Percentiles rank a stretch among this genome's conserved stretches.
Evolutionary conservation across 2,888 invertebrate genomes (phyloP).

Genomic region (Drosophila pegasa): DNA sequence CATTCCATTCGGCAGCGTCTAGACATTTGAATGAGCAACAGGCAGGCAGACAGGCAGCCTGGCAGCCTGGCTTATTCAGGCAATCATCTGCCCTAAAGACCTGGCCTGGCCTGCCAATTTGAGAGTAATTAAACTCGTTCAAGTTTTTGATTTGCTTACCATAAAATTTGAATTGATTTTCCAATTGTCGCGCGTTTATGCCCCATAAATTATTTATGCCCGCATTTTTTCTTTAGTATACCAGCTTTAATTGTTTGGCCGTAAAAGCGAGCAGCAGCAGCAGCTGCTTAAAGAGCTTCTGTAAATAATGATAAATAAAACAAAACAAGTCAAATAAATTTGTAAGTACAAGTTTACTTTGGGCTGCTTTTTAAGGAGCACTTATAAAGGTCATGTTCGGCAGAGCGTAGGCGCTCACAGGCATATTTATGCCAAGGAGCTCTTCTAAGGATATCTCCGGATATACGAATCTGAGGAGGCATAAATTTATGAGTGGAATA

Average conservation of each 20-base stretch:
- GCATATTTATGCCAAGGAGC: background rate
- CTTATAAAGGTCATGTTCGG: background rate
- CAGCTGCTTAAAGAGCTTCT: constrained; percentile 4
- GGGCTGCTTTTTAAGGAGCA: background rate
- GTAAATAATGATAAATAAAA: background rate
- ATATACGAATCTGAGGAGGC: too few species aligned
- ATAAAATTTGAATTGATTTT: constrained; percentile 59
- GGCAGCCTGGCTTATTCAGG: background rate
- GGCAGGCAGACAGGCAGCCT: constrained; percentile 4
- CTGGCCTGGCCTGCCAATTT: constrained; percentile 53
- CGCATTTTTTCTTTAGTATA: constrained; percentile 4
- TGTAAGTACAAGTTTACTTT: constrained; percentile 4
- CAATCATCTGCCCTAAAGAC: constrained; percentile 19
- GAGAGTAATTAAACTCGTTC: constrained; percentile 69
- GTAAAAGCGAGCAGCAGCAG: constrained; percentile 27
- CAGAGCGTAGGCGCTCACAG: background rate
- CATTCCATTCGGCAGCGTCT: constrained; percentile 52
- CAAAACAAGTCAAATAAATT: constrained; percentile 4
- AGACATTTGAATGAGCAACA: constrained; percentile 60
- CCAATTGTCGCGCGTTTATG: constrained; percentile 65
- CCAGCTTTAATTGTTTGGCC: constrained; percentile 50
- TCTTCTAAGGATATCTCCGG: background rate
- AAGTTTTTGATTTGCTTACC: constrained; percentile 64
- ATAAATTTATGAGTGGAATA: too few species aligned
- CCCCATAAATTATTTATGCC: constrained; percentile 62